Percentiles rank a stretch among this genome's conserved stretches.
These are phyloP conservation scores for Phyllostomus hastatus DNA, from an alignment of 2,113 vertebrate species.

Conservation along the genomic window DNA sequence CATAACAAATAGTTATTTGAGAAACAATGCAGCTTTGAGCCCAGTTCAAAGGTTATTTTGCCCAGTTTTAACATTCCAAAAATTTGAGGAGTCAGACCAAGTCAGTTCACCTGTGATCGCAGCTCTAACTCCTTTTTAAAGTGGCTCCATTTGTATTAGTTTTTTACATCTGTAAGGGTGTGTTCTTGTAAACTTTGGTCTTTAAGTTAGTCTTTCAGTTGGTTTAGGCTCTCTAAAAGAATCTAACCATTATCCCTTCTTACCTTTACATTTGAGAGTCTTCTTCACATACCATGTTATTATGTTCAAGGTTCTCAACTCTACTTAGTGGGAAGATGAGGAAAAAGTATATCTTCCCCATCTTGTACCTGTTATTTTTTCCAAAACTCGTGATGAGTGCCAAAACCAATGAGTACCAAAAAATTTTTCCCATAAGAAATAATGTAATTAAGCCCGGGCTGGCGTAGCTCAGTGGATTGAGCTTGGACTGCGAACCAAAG, in stretches of 20 bases:
- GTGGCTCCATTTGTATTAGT: neutral
- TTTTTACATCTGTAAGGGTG: no score
- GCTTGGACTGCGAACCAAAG: no score
- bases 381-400: no score
- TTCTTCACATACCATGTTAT: neutral
- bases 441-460: no score
- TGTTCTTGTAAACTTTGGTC: neutral
- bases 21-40: neutral
- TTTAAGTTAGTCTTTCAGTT: neutral
- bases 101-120: neutral
- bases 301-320: neutral
- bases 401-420: no score
- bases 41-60: neutral
- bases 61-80: neutral
- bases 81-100: neutral
- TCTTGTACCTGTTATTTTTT: neutral
- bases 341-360: neutral
- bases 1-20: neutral
- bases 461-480: no score
- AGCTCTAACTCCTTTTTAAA: neutral
- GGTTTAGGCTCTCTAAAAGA: neutral
- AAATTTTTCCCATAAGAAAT: no score
- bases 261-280: neutral
- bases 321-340: neutral
- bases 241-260: neutral